A percentile compares a stretch with the other conserved stretches of the same genome.
These are phyloP conservation scores for Conistra vaccinii DNA, from an alignment of 2,888 invertebrate genomes.

Conservation along the genomic window DNA sequence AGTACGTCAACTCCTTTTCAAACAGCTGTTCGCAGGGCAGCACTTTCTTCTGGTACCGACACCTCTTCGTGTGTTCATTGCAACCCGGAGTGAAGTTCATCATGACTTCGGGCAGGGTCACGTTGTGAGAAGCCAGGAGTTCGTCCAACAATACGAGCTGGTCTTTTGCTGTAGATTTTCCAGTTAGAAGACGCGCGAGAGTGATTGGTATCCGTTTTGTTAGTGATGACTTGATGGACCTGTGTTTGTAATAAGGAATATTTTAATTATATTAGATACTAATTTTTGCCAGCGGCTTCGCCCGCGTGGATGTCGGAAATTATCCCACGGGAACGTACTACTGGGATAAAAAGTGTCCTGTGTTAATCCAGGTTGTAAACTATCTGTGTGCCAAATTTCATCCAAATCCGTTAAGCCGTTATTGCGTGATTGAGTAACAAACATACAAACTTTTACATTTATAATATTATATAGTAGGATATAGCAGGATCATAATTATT, in stretches of 20 bases:
- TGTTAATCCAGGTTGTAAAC: too few species aligned
- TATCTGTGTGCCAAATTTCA: too few species aligned
- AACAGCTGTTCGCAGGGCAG: slow-evolving; percentile 78
- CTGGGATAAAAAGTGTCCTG: too few species aligned
- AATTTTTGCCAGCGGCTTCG: too few species aligned
- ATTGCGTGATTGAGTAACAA: too few species aligned
- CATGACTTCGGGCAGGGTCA: slow-evolving; percentile 74
- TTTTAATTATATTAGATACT: too few species aligned
- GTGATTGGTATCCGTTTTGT: slow-evolving; percentile 66
- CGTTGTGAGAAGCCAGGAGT: slow-evolving; percentile 69
- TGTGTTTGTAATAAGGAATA: not conserved
- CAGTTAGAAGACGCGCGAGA: slow-evolving; percentile 71
- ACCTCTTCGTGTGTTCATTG: slow-evolving; percentile 69
- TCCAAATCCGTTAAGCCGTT: too few species aligned
- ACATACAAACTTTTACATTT: too few species aligned
- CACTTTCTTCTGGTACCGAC: slow-evolving; percentile 75
- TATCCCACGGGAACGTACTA: too few species aligned
- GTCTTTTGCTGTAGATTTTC: slow-evolving; percentile 64
- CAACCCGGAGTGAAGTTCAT: slow-evolving; percentile 74
- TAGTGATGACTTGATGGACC: slow-evolving; percentile 59
- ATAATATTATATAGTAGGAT: too few species aligned
- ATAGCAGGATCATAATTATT: too few species aligned
- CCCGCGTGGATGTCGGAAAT: too few species aligned
- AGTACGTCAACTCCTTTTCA: slow-evolving; percentile 73
- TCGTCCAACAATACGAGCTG: slow-evolving; percentile 73